Conservation (phyloP, 2,797 vertebrate species). For the Propithecus deckenii region DNA sequence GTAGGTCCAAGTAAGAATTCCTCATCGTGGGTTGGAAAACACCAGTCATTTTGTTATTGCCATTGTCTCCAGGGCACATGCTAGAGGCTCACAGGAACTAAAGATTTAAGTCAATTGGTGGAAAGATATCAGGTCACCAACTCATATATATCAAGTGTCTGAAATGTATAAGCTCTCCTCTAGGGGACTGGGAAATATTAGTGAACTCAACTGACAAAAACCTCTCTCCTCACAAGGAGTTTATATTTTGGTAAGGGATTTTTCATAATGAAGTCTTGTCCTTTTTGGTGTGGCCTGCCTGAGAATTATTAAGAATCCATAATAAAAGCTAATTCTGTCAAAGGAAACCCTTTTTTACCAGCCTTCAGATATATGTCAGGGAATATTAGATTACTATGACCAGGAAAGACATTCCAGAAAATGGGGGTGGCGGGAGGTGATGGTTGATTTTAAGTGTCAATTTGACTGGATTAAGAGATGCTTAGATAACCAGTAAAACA, state of each 20-base stretch:
- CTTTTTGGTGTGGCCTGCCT: background rate
- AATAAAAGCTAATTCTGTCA: background rate
- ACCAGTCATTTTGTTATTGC: background rate
- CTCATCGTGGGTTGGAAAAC: background rate
- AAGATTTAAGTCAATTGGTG: background rate
- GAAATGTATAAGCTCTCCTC: background rate
- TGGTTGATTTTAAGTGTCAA: background rate
- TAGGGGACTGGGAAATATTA: background rate
- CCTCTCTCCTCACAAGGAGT: background rate
- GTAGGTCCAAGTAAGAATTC: background rate
- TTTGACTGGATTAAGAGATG: background rate
- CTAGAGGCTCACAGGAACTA: background rate
- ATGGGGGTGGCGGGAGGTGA: no score
- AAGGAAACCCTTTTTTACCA: background rate
- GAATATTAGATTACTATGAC: background rate
- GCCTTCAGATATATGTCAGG: background rate
- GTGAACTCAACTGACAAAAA: background rate
- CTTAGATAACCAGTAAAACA: no score
- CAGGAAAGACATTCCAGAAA: background rate
- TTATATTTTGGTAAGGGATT: background rate
- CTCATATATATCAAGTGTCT: background rate
- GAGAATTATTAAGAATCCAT: background rate
- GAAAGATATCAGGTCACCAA: background rate
- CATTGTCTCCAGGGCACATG: background rate
- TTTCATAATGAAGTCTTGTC: background rate